Conservation (phyloP, 1,140 invertebrate genomes). For the Trachelipus rathkii region DNA sequence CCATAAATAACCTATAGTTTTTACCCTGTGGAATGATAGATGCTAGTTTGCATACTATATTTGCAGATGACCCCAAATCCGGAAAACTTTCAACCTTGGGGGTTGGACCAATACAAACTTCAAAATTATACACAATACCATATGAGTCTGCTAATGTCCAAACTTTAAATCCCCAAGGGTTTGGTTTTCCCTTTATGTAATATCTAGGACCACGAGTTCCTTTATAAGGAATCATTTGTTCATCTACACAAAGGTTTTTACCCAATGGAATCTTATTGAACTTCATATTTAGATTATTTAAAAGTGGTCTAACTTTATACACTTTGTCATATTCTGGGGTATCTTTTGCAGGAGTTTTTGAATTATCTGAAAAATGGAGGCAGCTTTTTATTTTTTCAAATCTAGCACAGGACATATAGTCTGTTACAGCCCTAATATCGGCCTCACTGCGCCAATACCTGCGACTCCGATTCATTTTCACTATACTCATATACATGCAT, state of each 20-base stretch:
- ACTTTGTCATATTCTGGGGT: background rate
- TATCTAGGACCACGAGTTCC: constrained; percentile 21
- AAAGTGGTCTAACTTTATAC: constrained; percentile 14
- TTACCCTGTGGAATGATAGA: constrained; percentile 23
- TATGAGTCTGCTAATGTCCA: constrained; percentile 25
- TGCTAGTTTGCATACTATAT: constrained; percentile 24
- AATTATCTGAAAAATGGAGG: too few species aligned
- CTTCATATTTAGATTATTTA: background rate
- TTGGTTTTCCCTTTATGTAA: constrained; percentile 20
- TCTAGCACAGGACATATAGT: too few species aligned
- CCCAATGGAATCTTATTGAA: constrained; percentile 21
- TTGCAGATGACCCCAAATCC: constrained; percentile 28
- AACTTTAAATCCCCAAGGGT: constrained; percentile 30
- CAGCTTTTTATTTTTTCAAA: too few species aligned
- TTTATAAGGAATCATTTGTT: constrained; percentile 46
- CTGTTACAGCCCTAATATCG: too few species aligned
- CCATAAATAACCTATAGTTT: constrained; percentile 28
- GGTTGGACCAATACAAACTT: constrained; percentile 28
- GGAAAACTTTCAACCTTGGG: constrained; percentile 29
- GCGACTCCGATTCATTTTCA: too few species aligned
- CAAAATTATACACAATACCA: constrained; percentile 32
- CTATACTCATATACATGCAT: too few species aligned
- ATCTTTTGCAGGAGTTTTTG: constrained; percentile 14
- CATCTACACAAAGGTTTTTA: constrained; percentile 35
- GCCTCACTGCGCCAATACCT: too few species aligned